Evolutionary conservation across 2,113 vertebrate species (phyloP), one percentile per base, ranked within the genome.

Genomic region (Rhombomys opimus): DNA sequence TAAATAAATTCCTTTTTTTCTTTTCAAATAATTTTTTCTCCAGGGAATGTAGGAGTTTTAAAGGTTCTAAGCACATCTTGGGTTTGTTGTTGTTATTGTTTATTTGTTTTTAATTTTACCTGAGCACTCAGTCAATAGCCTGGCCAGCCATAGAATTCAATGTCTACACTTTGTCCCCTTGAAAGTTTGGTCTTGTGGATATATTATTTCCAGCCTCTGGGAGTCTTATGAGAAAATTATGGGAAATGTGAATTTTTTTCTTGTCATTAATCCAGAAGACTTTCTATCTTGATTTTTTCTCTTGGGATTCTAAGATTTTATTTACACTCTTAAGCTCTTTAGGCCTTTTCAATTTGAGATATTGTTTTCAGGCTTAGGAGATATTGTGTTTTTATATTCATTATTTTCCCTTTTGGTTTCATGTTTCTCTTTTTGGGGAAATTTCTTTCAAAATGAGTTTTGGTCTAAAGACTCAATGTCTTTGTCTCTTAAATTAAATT

Each of bases 121-220:
- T 38, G 3, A 67, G 38, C 1, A 22, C 2, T 73, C 41, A 75
- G 81, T 61, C 87, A 70, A 78, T 73, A 57, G 72, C 76, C 75
- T 94, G 38, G 38, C n/a, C 14, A 91, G 23, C 14, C 50, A 89
- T 73, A 89, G 63, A 91, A 67, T 76, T 86, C 72, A 85, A 25
- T 38, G 15, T 81, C 80, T 89, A 81, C 68, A 94, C 72, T 92
- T 0, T 91, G 93, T 91, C 89, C 46, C 23, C 38, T 95, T n/a
- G 57, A 15, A 93, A 89, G 5, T 96, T 68, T 76, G 38, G 88
- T 94, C 46, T 72, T n/a, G 54, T 14, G 52, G 32, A 88, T 80
- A 46, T 12, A 35, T 14, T 63, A 59, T 90, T 95, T 63, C 20
- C 17, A 57, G 25, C 1, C 2, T 82, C 92, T 41, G 57, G 8